Conservation (phyloP, 2,797 vertebrate genomes). For the Oryzias sinensis region DNA sequence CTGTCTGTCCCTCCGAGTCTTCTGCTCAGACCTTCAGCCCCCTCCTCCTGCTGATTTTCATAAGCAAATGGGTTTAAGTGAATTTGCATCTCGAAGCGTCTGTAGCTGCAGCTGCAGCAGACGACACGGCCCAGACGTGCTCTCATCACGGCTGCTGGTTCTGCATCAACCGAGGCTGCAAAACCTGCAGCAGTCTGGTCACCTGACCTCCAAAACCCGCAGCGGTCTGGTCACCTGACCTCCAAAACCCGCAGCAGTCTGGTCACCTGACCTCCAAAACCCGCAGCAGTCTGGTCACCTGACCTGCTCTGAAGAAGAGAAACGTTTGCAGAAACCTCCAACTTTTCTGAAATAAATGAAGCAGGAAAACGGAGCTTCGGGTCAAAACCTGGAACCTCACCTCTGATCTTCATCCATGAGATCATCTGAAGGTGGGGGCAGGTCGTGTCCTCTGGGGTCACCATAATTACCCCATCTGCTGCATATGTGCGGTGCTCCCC, state of each 20-base stretch:
- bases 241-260: slow-evolving; percentile 53
- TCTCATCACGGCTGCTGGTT: slow-evolving; percentile 50
- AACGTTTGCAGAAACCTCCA: no score
- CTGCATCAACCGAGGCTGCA: slow-evolving; percentile 68
- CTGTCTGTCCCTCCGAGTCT: no score
- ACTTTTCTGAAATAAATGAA: no score
- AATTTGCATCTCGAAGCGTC: slow-evolving; percentile 70
- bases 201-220: slow-evolving; percentile 51
- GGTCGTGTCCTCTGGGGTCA: slow-evolving; percentile 24
- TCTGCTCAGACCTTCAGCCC: not conserved
- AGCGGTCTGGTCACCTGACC: not conserved
- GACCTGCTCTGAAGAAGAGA: not conserved
- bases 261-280: slow-evolving; percentile 52
- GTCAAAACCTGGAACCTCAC: not conserved
- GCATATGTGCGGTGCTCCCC: slow-evolving; percentile 72
- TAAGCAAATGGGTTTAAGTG: slow-evolving; percentile 83
- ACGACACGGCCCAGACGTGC: slow-evolving; percentile 45
- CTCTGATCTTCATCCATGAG: not conserved
- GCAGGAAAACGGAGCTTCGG: no score
- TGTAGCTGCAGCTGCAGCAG: slow-evolving; percentile 38
- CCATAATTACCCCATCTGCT: slow-evolving; percentile 72
- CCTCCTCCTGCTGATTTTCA: slow-evolving; percentile 64
- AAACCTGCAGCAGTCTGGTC: slow-evolving; percentile 43
- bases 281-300: not conserved
- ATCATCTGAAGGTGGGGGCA: slow-evolving; percentile 20